A percentile compares a stretch with the other conserved stretches of the same genome.
These are phyloP conservation scores for Sarotherodon lohbergeri DNA, from an alignment of 2,113 vertebrate genomes.

Conservation along the genomic window DNA sequence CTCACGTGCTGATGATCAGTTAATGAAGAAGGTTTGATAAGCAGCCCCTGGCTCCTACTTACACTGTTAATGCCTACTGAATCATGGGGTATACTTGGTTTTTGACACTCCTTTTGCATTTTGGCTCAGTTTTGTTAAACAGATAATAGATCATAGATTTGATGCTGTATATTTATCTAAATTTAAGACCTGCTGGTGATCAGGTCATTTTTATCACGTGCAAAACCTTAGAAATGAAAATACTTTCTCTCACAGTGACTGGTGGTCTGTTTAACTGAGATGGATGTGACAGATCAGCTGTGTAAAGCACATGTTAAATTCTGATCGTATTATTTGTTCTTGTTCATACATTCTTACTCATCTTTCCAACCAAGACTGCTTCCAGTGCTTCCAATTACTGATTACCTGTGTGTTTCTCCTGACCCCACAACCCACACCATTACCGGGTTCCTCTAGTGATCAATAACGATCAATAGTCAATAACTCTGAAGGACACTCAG, in stretches of 20 bases:
- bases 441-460: neutral
- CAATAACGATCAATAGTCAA: conserved; percentile 29
- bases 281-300: neutral
- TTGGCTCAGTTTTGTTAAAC: neutral
- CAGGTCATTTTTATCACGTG: neutral
- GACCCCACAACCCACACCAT: neutral
- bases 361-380: neutral
- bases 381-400: rapidly evolving
- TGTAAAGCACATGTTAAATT: neutral
- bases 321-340: neutral
- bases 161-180: neutral
- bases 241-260: neutral
- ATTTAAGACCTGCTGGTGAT: neutral
- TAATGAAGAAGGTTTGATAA: neutral
- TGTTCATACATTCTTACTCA: neutral
- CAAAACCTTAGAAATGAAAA: neutral
- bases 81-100: neutral
- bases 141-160: neutral
- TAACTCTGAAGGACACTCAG: neutral
- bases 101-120: neutral
- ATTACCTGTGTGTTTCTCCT: neutral
- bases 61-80: neutral
- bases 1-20: neutral
- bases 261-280: neutral
- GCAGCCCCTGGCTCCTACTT: neutral